phyloP scores from a whole-genome alignment of 2,888 invertebrate genomes.

The Ectemnius lituratus region DNA sequence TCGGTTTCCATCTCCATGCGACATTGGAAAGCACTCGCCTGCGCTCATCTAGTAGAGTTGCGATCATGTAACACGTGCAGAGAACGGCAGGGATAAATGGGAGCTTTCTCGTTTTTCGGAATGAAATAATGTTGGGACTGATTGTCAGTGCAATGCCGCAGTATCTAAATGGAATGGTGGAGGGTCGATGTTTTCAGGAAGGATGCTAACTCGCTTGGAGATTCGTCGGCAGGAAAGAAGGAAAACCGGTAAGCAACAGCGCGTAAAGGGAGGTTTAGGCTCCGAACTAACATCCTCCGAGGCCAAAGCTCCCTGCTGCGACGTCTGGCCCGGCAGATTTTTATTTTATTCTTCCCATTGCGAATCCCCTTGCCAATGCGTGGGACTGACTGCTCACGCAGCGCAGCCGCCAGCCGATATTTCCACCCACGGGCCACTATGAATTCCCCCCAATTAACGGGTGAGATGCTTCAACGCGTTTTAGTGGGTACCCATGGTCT shows the following conservation, averaged over 20 bases:
- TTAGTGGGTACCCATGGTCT: neutral
- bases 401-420: conserved; percentile 4
- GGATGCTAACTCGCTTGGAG: conserved; percentile 11
- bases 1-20: conserved; percentile 1
- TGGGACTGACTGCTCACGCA: conserved; percentile 22
- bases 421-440: conserved; percentile 25
- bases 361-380: conserved; percentile 28
- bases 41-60: too few species aligned
- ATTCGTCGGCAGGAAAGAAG: conserved; percentile 18
- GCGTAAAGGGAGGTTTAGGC: conserved; percentile 18
- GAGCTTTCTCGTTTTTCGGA: neutral
- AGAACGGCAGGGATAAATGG: neutral
- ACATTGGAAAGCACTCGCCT: neutral
- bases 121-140: neutral
- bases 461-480: conserved; percentile 7
- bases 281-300: conserved; percentile 34
- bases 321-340: conserved; percentile 52
- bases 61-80: too few species aligned
- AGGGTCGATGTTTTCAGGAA: conserved; percentile 44
- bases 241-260: conserved; percentile 23
- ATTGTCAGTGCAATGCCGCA: neutral
- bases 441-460: conserved; percentile 29
- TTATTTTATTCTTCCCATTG: conserved; percentile 48
- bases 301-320: conserved; percentile 48
- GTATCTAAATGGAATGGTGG: neutral